A percentile compares a stretch with the other conserved stretches of the same genome.
Conservation (phyloP, 2,113 vertebrate species). For the Equus przewalskii region DNA sequence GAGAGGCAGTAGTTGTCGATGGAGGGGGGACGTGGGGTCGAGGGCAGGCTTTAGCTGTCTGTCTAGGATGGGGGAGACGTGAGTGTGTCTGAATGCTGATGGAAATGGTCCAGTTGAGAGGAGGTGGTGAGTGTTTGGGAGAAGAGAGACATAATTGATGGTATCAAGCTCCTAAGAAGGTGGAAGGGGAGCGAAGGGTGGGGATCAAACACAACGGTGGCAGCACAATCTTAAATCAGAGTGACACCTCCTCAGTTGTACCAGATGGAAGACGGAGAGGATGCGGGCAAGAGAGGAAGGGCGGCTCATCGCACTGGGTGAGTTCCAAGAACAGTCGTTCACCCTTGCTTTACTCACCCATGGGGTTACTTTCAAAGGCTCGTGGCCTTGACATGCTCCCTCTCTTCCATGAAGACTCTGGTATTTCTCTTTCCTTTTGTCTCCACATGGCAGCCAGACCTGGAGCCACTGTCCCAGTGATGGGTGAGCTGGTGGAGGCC, state of each 20-base stretch:
- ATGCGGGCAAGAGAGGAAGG: background rate
- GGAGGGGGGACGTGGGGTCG: background rate
- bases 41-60: background rate
- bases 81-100: background rate
- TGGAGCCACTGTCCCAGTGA: background rate
- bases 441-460: background rate
- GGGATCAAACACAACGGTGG: fast-evolving
- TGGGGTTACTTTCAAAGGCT: background rate
- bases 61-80: background rate
- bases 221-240: background rate
- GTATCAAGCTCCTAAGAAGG: background rate
- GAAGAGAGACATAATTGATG: background rate
- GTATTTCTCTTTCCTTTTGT: background rate
- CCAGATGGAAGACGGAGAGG: background rate
- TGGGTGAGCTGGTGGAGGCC: too few relatives aligned
- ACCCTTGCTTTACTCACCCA: fast-evolving
- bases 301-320: background rate
- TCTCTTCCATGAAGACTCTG: background rate
- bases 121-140: background rate
- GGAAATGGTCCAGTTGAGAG: background rate
- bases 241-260: too few relatives aligned
- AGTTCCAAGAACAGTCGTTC: background rate
- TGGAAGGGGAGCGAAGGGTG: background rate
- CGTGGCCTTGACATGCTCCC: background rate
- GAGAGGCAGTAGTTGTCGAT: background rate